These are phyloP conservation scores for Umimayanthus chanpuru DNA, from an alignment of 92 coral and sea anemone species.

Conservation along the genomic window DNA sequence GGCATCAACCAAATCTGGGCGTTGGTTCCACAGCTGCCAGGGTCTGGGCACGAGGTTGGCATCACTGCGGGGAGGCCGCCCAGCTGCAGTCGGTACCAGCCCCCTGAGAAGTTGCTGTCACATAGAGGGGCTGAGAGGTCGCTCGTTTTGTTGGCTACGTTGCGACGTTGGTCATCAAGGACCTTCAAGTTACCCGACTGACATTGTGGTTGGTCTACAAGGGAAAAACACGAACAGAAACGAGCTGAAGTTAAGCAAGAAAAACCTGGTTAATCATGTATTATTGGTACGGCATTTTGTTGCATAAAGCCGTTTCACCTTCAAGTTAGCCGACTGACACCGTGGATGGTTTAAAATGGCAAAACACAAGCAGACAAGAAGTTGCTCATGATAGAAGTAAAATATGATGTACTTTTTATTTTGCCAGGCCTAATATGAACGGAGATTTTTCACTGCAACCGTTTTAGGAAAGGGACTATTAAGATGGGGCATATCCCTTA, in stretches of 20 bases:
- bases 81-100: slow-evolving; percentile 84
- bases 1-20: slow-evolving; percentile 86
- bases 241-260: not conserved
- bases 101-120: slow-evolving; percentile 71
- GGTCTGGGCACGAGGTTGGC: slow-evolving; percentile 86
- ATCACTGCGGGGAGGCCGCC: slow-evolving; percentile 84
- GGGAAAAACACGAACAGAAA: not conserved
- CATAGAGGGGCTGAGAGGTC: slow-evolving; percentile 67
- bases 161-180: slow-evolving; percentile 74
- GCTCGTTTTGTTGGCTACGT: slow-evolving; percentile 55
- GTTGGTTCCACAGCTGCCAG: slow-evolving; percentile 80
- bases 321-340: not conserved
- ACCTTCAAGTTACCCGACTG: slow-evolving; percentile 60
- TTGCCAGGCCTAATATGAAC: too few species aligned
- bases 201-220: slow-evolving; percentile 84
- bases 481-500: too few species aligned
- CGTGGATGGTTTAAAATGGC: too few species aligned
- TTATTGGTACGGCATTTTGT: not conserved
- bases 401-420: too few species aligned
- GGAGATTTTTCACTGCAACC: too few species aligned
- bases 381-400: too few species aligned
- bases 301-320: too few species aligned
- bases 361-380: too few species aligned
- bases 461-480: too few species aligned
- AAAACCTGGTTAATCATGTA: not conserved